Conservation (phyloP, 2,888 invertebrate species). For the Dryobotodes eremita region DNA sequence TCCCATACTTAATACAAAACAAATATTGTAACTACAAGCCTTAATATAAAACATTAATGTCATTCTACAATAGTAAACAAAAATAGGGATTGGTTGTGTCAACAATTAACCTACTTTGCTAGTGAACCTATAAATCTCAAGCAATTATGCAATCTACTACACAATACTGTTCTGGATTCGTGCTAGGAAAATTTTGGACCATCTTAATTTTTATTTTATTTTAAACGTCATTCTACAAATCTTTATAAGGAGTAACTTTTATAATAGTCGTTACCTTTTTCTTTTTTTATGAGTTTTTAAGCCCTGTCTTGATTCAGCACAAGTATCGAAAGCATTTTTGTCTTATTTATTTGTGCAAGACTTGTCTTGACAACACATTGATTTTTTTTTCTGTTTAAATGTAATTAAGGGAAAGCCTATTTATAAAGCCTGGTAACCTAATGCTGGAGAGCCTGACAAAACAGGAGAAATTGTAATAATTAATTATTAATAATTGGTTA, state of each 20-base stretch:
- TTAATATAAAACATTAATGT: conserved; percentile 20
- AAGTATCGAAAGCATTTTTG: too few relatives aligned
- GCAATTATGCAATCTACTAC: conserved; percentile 12
- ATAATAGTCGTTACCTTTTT: background rate
- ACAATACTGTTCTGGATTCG: background rate
- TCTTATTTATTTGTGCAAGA: background rate
- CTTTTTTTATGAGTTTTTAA: background rate
- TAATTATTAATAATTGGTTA: background rate
- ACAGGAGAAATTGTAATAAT: background rate
- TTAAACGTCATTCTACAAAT: background rate
- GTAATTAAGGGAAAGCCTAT: background rate
- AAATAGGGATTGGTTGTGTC: conserved; percentile 10
- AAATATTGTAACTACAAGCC: background rate
- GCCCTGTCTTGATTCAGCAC: background rate
- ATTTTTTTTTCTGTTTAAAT: background rate
- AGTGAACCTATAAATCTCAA: background rate
- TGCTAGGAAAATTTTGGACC: background rate
- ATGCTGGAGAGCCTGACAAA: background rate
- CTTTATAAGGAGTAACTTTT: too few relatives aligned
- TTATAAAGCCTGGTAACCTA: background rate
- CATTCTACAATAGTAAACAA: conserved; percentile 26
- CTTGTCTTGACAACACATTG: background rate
- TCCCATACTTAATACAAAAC: background rate
- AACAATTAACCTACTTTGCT: conserved; percentile 44
- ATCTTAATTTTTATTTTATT: background rate